phyloP scores from a whole-genome alignment of 2,113 vertebrate species.

The Lophochroa leadbeateri region DNA sequence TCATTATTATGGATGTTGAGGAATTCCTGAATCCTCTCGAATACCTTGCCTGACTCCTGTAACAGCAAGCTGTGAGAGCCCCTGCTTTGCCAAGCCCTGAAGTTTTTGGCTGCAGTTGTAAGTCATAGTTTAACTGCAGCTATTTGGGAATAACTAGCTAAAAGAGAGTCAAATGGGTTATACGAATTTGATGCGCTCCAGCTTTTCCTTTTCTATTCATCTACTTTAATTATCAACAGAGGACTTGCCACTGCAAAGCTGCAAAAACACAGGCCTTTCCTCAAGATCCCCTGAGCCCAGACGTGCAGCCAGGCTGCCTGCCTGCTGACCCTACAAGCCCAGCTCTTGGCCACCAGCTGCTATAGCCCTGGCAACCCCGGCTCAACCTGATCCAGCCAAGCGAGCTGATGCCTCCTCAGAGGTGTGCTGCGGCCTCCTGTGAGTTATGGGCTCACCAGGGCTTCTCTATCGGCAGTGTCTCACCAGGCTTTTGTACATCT shows the following conservation, averaged over 20 bases:
- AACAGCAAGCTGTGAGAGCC: constrained; percentile 19
- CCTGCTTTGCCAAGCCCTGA: not conserved
- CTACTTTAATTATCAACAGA: not conserved
- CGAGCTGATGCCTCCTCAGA: not conserved
- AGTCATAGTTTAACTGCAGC: not conserved
- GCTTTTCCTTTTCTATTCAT: not conserved
- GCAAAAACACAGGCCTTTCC: not conserved
- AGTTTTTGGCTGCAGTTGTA: constrained; percentile 33
- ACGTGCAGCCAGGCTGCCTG: accelerated
- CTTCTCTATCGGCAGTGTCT: not conserved
- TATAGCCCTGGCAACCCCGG: not conserved
- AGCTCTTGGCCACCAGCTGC: not conserved
- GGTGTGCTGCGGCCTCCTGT: not conserved
- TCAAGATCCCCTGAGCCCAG: not conserved
- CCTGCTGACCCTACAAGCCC: accelerated
- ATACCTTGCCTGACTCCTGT: constrained; percentile 32
- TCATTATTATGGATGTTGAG: constrained; percentile 1
- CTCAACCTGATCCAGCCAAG: not conserved
- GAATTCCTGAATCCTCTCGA: not conserved
- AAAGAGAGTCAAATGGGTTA: not conserved
- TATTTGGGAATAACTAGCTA: not conserved
- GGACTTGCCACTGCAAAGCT: not conserved
- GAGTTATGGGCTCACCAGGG: not conserved
- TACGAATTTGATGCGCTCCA: not conserved
- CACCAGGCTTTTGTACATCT: not conserved